Base-by-base conservation (phyloP, 2,888 invertebrate species). In the Epirrhoe alternata region DNA sequence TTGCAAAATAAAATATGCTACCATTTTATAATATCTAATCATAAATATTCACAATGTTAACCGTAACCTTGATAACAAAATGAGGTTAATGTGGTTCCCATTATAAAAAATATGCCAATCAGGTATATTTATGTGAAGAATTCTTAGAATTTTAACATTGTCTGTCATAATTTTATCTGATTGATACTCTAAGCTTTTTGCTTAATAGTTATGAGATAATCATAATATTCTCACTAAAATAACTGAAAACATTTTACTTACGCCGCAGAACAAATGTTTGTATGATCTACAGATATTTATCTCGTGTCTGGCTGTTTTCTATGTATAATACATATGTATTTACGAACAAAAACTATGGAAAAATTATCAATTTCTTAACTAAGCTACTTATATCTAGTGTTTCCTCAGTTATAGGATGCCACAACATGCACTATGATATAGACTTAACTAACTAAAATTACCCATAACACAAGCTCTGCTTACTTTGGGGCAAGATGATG, bases 91-190 rank as follows among this genome's bases (percentile, higher is more conserved):
- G 42, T 52, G 47, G 31, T 59, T 64, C 61, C 59, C 58, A 59
- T 38, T n/a, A 12, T 14, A 33, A 38, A 16, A 47, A 56, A 56
- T 42, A 10, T 51, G 24, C 16, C 16, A 33, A 6, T 8, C 56
- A 52, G 47, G 14, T 54, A 24, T 51, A 14, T 45, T 56, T 7
- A 17, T 38, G 8, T 17, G 45, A 7, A 59, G 47, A 65, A 64
- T 65, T 58, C 57, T 7, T 1, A 53, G 55, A 64, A 64, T 50
- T 62, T 33, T 30, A 35, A 47, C 55, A 55, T 35, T 53, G 16
- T 30, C 59, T 38, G 58, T 59, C 63, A 68, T 31, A 52, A 59
- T 57, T 65, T 72, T 70, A 68, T 67, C 58, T 67, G 24, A 68
- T 68, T 70, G 66, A 70, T 68, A 58, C 14, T 8, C 51, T 49